Base-by-base conservation (phyloP, 2,113 vertebrate species). In the Gorsachius goisagi region DNA sequence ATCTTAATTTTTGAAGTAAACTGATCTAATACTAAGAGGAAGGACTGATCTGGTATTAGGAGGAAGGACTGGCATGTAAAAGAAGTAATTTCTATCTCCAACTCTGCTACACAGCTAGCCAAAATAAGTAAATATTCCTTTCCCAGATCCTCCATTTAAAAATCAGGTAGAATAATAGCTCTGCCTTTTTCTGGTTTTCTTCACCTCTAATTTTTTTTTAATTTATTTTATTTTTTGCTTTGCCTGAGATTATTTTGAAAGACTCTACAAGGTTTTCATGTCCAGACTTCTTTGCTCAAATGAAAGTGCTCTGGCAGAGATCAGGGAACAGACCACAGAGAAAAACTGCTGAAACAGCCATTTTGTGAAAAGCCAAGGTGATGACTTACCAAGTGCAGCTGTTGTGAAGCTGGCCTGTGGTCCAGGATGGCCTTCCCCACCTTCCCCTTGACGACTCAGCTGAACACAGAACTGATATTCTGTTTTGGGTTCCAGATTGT, bases 381-480 rank as follows among this genome's bases (percentile, higher is more conserved):
- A 45, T 56, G 19, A 82, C 97, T 96, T 98, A 99, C 98, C 98
- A 66, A 98, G 98, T 0, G 98, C 98, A 68, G 98, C 97, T 41
- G 99, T 99, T n/a, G 95, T 98, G 96, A 99, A 99, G 52, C 92
- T 97, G 52, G 96, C 98, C 93, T 98, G 95, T 4, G 99, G 99
- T 47, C 99, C 99, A 52, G 98, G 98, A 27, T 98, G 97, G 27
- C 99, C 99, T 59, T 97, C 97, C 28, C 99, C 99, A 10, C 98
- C 98, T 37, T 98, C 97, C 56, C 99, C 99, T 59, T 68, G 95
- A 9, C 99, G 98, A 89, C 97, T 98, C 81, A 99, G 97, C 97
- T 98, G 98, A 89, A 99, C 98, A 76, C 97, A 98, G 49, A 98
- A 96, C n/a, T 97, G 98, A 33, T 99, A 99, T 8, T 98, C 97